Percentiles rank a stretch among this genome's conserved stretches.
These are phyloP conservation scores for Harpagifer antarcticus DNA, from an alignment of 2,797 vertebrate species.

Conservation along the genomic window DNA sequence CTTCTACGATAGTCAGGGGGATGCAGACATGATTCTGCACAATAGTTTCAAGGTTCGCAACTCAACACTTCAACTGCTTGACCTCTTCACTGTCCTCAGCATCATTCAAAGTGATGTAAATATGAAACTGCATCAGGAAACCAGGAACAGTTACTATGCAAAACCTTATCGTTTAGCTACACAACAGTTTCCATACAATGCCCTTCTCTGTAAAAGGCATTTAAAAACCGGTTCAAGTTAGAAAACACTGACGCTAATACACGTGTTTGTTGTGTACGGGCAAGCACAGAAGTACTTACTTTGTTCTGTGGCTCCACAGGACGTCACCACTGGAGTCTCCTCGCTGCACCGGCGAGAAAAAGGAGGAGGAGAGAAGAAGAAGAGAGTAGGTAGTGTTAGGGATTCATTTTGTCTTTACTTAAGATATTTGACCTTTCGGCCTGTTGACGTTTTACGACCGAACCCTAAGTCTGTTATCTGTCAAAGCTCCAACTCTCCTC, in stretches of 20 bases:
- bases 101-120: conserved; percentile 55
- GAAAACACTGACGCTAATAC: not conserved
- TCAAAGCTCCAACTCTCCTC: no score
- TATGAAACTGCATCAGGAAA: conserved; percentile 45
- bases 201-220: not conserved
- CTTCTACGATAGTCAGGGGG: conserved; percentile 69
- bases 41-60: conserved; percentile 39
- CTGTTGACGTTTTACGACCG: no score
- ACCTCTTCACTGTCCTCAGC: not conserved
- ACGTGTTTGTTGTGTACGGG: conserved; percentile 7
- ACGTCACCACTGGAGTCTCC: conserved; percentile 76
- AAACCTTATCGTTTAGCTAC: conserved; percentile 54
- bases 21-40: conserved; percentile 46
- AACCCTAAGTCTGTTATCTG: no score
- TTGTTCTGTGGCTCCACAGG: conserved; percentile 76
- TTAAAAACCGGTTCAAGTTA: conserved; percentile 5
- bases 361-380: conserved; percentile 28
- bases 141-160: conserved; percentile 56
- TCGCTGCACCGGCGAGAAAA: conserved; percentile 59
- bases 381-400: conserved; percentile 13
- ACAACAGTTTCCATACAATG: conserved; percentile 31
- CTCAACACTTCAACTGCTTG: not conserved
- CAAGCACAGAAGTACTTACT: conserved; percentile 68
- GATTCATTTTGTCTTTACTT: no score
- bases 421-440: no score